A percentile compares a stretch with the other conserved stretches of the same genome.
Conservation (phyloP, 2,888 invertebrate species). For the Eledona agricola region DNA sequence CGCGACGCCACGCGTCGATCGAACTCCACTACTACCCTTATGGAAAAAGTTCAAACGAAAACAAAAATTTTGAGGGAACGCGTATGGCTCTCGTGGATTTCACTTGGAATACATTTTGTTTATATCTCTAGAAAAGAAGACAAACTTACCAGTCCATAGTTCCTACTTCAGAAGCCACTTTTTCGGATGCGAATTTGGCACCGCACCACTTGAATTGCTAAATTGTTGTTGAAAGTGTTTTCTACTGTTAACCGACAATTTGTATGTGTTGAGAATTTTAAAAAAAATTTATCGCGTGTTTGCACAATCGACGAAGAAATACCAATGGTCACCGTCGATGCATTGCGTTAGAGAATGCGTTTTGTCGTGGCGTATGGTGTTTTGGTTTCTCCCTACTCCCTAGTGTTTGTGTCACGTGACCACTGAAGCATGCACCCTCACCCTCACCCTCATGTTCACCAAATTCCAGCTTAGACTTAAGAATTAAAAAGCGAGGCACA, state of each 20-base stretch:
- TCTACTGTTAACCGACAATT: slow-evolving; percentile 1
- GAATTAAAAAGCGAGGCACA: too few relatives aligned
- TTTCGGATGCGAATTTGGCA: neutral
- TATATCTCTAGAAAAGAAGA: too few relatives aligned
- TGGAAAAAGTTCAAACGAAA: slow-evolving; percentile 39
- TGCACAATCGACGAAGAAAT: slow-evolving; percentile 15
- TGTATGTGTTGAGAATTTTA: neutral
- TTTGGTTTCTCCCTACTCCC: slow-evolving; percentile 39
- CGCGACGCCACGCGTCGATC: slow-evolving; percentile 54
- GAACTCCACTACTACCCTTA: slow-evolving; percentile 43
- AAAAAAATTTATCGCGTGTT: slow-evolving; percentile 15
- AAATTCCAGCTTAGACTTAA: too few relatives aligned
- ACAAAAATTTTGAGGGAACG: slow-evolving; percentile 16
- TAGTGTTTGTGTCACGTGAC: slow-evolving; percentile 35
- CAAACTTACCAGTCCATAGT: slow-evolving; percentile 16
- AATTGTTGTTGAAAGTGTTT: slow-evolving; percentile 2
- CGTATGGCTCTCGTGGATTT: too few relatives aligned
- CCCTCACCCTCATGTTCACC: too few relatives aligned
- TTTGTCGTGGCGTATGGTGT: too few relatives aligned
- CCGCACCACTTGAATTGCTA: neutral
- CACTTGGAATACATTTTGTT: too few relatives aligned
- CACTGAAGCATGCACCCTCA: slow-evolving; percentile 12
- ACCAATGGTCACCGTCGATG: slow-evolving; percentile 26
- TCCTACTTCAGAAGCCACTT: neutral
- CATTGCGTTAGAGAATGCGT: slow-evolving; percentile 37